A percentile compares a stretch with the other conserved stretches of the same genome.
Conservation (phyloP, 2,888 invertebrate species). For the Meganola albula region DNA sequence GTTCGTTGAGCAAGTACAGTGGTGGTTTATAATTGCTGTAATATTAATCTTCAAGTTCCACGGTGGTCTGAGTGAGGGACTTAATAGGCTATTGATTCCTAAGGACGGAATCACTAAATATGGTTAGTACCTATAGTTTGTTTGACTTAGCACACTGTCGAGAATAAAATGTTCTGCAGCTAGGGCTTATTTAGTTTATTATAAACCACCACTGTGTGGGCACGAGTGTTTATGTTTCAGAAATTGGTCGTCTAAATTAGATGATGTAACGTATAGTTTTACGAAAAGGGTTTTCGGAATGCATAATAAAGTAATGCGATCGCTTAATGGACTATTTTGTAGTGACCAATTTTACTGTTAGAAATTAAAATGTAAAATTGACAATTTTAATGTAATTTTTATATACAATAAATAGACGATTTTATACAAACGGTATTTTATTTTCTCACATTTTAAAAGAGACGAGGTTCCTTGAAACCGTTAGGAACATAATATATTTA, state of each 20-base stretch:
- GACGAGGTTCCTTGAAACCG: conserved; percentile 31
- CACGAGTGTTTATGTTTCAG: too few relatives aligned
- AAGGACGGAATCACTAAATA: too few relatives aligned
- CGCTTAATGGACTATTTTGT: conserved; percentile 75
- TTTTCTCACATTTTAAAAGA: conserved; percentile 37
- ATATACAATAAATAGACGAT: conserved; percentile 77
- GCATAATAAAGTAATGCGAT: conserved; percentile 67
- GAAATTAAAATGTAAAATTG: conserved; percentile 70
- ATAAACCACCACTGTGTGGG: too few relatives aligned
- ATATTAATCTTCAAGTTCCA: too few relatives aligned
- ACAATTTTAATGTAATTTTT: conserved; percentile 78
- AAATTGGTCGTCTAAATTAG: conserved; percentile 31
- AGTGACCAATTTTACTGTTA: conserved; percentile 76
- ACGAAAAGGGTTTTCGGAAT: conserved; percentile 44
- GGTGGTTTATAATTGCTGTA: too few relatives aligned
- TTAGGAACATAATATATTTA: conserved; percentile 43
- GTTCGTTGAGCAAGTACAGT: too few relatives aligned
- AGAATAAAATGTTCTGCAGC: too few relatives aligned
- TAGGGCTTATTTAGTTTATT: too few relatives aligned
- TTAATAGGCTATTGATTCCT: too few relatives aligned
- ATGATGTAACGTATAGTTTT: conserved; percentile 33
- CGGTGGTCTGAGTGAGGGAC: too few relatives aligned
- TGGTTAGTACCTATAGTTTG: too few relatives aligned
- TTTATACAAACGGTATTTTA: conserved; percentile 68
- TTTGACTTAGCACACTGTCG: too few relatives aligned